Percentiles rank a stretch among this genome's conserved stretches.
phyloP scores from a whole-genome alignment of 2,888 invertebrate genomes.

The Diaphora mendica region DNA sequence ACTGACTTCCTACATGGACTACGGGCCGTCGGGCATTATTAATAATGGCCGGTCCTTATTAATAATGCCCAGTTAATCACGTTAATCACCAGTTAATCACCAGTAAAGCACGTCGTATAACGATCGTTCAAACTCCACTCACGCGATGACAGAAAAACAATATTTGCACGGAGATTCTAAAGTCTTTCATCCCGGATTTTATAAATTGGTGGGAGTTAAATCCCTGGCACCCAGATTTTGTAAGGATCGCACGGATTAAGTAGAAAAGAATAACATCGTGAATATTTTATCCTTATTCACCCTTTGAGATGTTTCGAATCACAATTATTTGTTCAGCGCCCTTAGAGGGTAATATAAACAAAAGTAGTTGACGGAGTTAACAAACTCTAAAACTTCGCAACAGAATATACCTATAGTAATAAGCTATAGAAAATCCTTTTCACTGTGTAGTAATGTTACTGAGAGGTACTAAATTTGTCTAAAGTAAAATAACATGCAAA shows the following conservation, averaged over 20 bases:
- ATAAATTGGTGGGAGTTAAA: slow-evolving; percentile 6
- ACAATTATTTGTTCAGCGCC: neutral
- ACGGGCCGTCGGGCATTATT: too few species aligned
- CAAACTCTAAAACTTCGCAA: neutral
- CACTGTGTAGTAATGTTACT: too few species aligned
- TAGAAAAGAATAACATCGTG: slow-evolving; percentile 6
- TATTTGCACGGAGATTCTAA: neutral
- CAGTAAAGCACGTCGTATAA: too few species aligned
- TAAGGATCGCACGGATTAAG: slow-evolving; percentile 1
- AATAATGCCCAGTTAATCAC: too few species aligned
- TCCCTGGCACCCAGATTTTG: slow-evolving; percentile 1
- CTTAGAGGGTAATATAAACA: neutral
- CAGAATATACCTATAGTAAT: too few species aligned
- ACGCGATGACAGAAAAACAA: neutral
- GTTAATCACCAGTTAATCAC: too few species aligned
- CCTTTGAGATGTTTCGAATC: neutral
- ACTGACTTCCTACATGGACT: too few species aligned
- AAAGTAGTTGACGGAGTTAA: neutral
- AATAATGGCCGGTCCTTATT: too few species aligned
- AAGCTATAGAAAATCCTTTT: too few species aligned
- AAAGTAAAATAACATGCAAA: too few species aligned
- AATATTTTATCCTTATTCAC: slow-evolving; percentile 4
- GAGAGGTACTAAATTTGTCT: too few species aligned
- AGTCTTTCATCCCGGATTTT: slow-evolving; percentile 7
- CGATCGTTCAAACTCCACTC: neutral